Evolutionary conservation across 2,797 vertebrate species (phyloP), one percentile per base, ranked within the genome.

Genomic region (Sylvia borin): DNA sequence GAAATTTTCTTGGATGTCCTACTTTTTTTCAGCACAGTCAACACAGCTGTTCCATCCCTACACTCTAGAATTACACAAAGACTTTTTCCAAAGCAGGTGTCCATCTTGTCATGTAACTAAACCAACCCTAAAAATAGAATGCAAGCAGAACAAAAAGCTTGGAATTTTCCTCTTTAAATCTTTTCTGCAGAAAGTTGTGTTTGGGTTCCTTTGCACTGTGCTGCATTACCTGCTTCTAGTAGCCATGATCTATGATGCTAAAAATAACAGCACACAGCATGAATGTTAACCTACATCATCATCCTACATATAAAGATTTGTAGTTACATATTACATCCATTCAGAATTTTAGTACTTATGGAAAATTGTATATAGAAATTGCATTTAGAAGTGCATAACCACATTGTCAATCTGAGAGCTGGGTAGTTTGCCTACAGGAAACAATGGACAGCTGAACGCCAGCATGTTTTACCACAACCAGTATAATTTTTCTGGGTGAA

Each of bases 41-140:
- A 90, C 90, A 94, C 95, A 97, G 92, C 93, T 96, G 93, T 87
- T 97, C 80, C 73, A 54, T 84, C 95, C 74, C 73, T 90, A 54
- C 66, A 67, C 57, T 94, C 68, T 78, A 92, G 82, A 89, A 82
- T 90, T 93, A 85, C 67, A 95, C 43, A 83, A 86, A 91, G 85
- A 27, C n/a, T 82, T 96, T 80, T 84, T 90, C 90, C 11, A 1
- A 76, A 96, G 88, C 95, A 97, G 96, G 94, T 96, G 94, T 74
- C 83, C 79, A 70, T 85, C 95, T 94, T 85, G 32, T 64, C 80
- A 87, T 74, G 43, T 92, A 83, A 79, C 71, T 88, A 80, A 95
- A 93, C 36, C 83, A 42, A 75, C 8, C 19, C 40, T 85, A 88
- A 89, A 96, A 95, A 96, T 84, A 94, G 55, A 96, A 42, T 9